phyloP scores from a whole-genome alignment of 2,888 invertebrate species.

The Conops quadrifasciatus region DNA sequence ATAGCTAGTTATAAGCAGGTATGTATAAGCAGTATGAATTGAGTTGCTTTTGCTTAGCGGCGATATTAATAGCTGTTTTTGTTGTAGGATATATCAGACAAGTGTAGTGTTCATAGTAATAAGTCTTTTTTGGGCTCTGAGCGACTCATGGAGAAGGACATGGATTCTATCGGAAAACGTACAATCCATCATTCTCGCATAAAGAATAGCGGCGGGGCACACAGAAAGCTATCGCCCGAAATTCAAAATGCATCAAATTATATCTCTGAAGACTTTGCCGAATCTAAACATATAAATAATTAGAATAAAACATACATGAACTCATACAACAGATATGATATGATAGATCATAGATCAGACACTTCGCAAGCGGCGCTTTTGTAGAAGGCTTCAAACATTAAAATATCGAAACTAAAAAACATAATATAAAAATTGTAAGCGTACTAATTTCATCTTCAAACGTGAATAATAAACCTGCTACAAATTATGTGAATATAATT shows the following conservation, averaged over 20 bases:
- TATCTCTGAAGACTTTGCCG: constrained; percentile 23
- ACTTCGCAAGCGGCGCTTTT: background rate
- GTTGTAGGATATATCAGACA: constrained; percentile 25
- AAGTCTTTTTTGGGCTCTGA: constrained; percentile 26
- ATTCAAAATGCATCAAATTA: constrained; percentile 24
- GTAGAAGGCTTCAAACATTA: background rate
- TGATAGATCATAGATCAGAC: background rate
- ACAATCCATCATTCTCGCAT: constrained; percentile 20
- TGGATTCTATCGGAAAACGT: constrained; percentile 17
- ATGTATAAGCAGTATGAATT: background rate
- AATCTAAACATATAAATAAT: constrained; percentile 3
- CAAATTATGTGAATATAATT: background rate
- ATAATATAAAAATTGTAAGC: background rate
- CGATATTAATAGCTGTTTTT: background rate
- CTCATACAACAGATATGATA: background rate
- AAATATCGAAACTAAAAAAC: background rate
- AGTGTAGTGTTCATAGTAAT: constrained; percentile 33
- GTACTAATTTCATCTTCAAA: constrained; percentile 9
- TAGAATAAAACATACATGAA: background rate
- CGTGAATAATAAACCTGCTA: background rate
- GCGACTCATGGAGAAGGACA: constrained; percentile 17
- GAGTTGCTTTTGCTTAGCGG: background rate
- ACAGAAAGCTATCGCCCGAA: constrained; percentile 29
- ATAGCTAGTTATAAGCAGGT: constrained; percentile 57
- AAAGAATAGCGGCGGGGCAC: constrained; percentile 18